These are phyloP conservation scores for Melolontha melolontha DNA, from an alignment of 2,888 invertebrate species.

Conservation along the genomic window DNA sequence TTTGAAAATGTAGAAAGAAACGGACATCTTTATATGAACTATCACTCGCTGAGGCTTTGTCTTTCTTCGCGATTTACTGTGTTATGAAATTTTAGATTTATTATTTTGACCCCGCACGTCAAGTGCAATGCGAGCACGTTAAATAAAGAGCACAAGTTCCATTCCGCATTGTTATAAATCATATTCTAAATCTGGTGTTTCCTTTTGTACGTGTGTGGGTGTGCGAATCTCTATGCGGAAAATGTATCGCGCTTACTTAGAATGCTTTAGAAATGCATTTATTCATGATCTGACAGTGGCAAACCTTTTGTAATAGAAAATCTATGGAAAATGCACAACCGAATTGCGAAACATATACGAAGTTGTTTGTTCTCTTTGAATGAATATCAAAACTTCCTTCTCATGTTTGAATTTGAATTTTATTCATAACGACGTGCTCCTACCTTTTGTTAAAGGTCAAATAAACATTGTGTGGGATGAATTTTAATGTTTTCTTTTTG, in stretches of 20 bases:
- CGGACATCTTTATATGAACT: slow-evolving; percentile 48
- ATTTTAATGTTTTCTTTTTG: too few relatives aligned
- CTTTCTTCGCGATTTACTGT: slow-evolving; percentile 49
- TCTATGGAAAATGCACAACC: slow-evolving; percentile 7
- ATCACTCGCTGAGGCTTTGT: slow-evolving; percentile 53
- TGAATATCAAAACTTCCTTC: neutral
- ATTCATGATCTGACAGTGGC: slow-evolving; percentile 21
- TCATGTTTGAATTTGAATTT: neutral
- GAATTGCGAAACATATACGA: neutral
- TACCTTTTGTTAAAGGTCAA: too few relatives aligned
- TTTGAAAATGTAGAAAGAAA: slow-evolving; percentile 44
- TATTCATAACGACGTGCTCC: too few relatives aligned
- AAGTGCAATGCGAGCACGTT: slow-evolving; percentile 12
- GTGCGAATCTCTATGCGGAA: neutral
- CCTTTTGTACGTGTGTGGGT: neutral
- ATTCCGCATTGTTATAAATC: slow-evolving; percentile 16
- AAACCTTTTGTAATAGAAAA: slow-evolving; percentile 22
- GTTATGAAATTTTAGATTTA: slow-evolving; percentile 49
- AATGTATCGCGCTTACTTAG: slow-evolving; percentile 18
- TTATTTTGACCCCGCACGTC: slow-evolving; percentile 28
- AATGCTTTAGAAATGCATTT: slow-evolving; percentile 9
- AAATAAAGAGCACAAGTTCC: slow-evolving; percentile 15
- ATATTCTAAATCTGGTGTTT: slow-evolving; percentile 2
- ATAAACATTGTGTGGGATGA: too few relatives aligned
- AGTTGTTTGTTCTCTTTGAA: slow-evolving; percentile 1